Conservation (phyloP, 2,888 invertebrate genomes). For the Ectobius pallidus region DNA sequence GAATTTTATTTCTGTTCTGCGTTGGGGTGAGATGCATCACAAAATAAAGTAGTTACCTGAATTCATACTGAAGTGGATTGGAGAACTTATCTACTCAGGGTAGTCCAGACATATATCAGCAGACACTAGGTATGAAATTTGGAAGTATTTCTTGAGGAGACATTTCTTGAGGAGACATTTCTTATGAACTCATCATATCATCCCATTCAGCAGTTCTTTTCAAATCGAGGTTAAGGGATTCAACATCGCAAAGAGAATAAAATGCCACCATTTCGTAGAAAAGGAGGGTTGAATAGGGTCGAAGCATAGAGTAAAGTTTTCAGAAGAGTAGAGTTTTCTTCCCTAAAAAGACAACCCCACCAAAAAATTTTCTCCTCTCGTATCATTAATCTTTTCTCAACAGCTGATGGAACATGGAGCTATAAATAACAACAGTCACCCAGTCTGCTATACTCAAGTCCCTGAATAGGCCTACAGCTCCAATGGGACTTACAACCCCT, state of each 20-base stretch:
- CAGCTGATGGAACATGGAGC: constrained; percentile 44
- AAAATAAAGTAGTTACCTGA: too few species aligned
- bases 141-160: too few species aligned
- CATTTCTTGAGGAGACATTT: too few species aligned
- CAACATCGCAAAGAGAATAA: neutral
- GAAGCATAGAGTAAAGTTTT: constrained; percentile 32
- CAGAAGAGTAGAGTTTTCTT: constrained; percentile 32
- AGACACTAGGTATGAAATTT: too few species aligned
- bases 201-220: too few species aligned
- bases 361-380: constrained; percentile 33
- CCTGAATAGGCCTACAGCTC: constrained; percentile 22
- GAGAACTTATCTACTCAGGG: too few species aligned
- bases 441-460: constrained; percentile 5
- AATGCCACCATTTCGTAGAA: constrained; percentile 11
- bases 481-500: neutral
- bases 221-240: too few species aligned
- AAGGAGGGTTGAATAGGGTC: neutral
- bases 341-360: constrained; percentile 28
- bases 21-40: too few species aligned
- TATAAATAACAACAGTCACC: constrained; percentile 41
- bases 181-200: too few species aligned
- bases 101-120: too few species aligned
- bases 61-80: too few species aligned
- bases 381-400: constrained; percentile 45
- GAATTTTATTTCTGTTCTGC: too few species aligned